These are phyloP conservation scores for Aphis craccivora DNA, from an alignment of 1,140 invertebrate species.

Conservation along the genomic window DNA sequence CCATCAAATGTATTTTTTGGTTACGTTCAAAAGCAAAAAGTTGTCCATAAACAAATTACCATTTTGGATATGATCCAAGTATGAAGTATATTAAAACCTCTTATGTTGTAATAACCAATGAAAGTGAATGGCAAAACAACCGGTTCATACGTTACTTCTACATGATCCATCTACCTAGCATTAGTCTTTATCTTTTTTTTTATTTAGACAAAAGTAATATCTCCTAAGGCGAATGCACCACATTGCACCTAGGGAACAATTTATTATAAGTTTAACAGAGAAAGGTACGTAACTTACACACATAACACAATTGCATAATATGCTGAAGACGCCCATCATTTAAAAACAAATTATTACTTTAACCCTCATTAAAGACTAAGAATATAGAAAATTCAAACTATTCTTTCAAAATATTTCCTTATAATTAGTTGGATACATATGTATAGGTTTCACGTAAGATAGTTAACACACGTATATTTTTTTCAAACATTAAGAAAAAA, in stretches of 20 bases:
- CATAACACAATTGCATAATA: background rate
- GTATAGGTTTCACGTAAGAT: background rate
- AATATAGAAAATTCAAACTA: background rate
- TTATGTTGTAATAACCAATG: slow-evolving; percentile 33
- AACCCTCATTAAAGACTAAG: background rate
- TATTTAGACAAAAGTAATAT: background rate
- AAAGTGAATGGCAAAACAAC: slow-evolving; percentile 56
- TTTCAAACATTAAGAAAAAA: background rate
- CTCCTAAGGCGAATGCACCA: slow-evolving; percentile 14
- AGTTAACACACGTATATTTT: background rate
- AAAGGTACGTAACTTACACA: background rate
- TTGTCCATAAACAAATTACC: background rate
- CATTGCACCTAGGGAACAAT: background rate
- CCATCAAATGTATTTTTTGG: background rate
- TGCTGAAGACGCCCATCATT: background rate
- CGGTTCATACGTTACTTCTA: slow-evolving; percentile 19
- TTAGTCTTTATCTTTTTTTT: slow-evolving; percentile 1
- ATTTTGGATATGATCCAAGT: slow-evolving; percentile 34
- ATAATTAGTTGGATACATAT: background rate
- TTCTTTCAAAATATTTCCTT: background rate
- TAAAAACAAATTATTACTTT: background rate
- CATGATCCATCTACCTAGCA: background rate
- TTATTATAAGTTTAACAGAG: slow-evolving; percentile 17
- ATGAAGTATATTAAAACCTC: slow-evolving; percentile 29
- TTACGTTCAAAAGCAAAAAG: slow-evolving; percentile 20